phyloP scores from a whole-genome alignment of 2,113 vertebrate genomes.

The Saimiri boliviensis region DNA sequence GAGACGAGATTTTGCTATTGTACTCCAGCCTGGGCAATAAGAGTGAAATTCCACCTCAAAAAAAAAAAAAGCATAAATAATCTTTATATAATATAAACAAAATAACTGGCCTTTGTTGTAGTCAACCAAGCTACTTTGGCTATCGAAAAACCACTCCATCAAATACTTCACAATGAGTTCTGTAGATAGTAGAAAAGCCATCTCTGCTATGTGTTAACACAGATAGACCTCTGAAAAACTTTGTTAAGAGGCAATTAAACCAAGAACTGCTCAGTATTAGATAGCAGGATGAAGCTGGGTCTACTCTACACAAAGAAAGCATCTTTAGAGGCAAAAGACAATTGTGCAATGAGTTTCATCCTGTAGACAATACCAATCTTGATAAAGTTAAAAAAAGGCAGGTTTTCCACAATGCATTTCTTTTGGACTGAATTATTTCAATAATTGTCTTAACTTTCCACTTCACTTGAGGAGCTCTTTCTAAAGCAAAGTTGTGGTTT shows the following conservation, averaged over 20 bases:
- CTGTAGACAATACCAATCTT: neutral
- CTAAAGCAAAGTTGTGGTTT: conserved; percentile 50
- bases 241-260: neutral
- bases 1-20: too few species aligned
- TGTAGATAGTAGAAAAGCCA: neutral
- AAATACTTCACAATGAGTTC: neutral
- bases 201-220: neutral
- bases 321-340: neutral
- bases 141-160: neutral
- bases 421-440: conserved; percentile 45
- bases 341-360: neutral
- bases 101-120: conserved; percentile 4
- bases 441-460: conserved; percentile 34
- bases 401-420: conserved; percentile 29
- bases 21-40: too few species aligned
- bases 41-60: too few species aligned
- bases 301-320: neutral
- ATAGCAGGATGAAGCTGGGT: neutral
- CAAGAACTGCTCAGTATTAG: neutral
- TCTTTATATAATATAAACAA: conserved; percentile 22
- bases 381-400: neutral
- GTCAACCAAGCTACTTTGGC: neutral
- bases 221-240: neutral
- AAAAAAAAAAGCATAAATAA: neutral
- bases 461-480: conserved; percentile 38